A percentile compares a stretch with the other conserved stretches of the same genome.
These are phyloP conservation scores for Myzus persicae DNA, from an alignment of 1,140 invertebrate genomes.

Conservation along the genomic window DNA sequence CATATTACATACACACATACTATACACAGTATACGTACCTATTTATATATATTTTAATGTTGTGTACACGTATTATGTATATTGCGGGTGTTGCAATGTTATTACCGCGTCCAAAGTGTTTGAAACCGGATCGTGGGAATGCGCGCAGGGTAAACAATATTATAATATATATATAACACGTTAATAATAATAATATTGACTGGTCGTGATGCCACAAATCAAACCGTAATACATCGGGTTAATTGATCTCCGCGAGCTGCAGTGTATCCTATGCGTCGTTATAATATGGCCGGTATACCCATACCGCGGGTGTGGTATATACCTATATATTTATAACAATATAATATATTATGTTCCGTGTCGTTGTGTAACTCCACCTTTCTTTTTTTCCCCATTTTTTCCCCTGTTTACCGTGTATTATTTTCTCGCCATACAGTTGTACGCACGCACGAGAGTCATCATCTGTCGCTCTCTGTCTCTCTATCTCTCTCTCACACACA, in stretches of 20 bases:
- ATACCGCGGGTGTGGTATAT: not conserved
- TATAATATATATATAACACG: not conserved
- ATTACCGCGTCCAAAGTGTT: not conserved
- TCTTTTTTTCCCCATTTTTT: not conserved
- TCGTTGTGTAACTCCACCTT: not conserved
- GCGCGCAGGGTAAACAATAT: conserved; percentile 25
- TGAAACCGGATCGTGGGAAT: conserved; percentile 45
- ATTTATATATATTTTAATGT: not conserved
- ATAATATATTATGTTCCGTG: not conserved
- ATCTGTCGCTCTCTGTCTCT: too few species aligned
- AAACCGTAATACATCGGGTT: conserved; percentile 43
- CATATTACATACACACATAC: too few species aligned
- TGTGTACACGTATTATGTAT: not conserved
- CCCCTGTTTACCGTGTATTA: not conserved
- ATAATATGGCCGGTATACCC: not conserved
- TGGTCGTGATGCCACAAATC: conserved; percentile 49
- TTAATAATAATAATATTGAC: conserved; percentile 48
- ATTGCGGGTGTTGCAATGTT: not conserved
- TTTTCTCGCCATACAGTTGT: not conserved
- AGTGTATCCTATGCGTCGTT: not conserved
- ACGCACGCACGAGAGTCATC: not conserved
- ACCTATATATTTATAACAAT: not conserved
- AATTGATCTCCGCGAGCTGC: conserved; percentile 3
- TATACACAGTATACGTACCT: not conserved
- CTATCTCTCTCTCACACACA: too few species aligned